Evolutionary conservation across 2,113 vertebrate genomes (phyloP).

Genomic region (Diglossa brunneiventris): DNA sequence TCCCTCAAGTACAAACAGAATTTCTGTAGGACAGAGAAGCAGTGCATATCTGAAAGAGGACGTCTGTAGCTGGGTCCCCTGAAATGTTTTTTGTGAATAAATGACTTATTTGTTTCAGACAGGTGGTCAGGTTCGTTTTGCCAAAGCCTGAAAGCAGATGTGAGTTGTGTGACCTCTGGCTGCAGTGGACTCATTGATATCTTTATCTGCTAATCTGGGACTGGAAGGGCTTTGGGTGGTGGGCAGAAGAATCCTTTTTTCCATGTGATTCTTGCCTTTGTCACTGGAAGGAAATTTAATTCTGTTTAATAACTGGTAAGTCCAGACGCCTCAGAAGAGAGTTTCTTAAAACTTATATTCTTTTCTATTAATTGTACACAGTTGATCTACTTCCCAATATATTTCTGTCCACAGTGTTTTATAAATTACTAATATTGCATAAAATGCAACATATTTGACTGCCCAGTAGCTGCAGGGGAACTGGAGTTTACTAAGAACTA

Average conservation of each 20-base stretch:
- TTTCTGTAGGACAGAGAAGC: constrained; percentile 29
- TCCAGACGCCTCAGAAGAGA: neutral
- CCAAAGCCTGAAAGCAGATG: neutral
- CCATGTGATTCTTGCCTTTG: neutral
- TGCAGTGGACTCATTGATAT: neutral
- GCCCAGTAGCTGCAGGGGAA: neutral
- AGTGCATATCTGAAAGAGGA: neutral
- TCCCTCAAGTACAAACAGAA: constrained; percentile 43
- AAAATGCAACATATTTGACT: neutral
- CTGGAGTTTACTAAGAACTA: neutral
- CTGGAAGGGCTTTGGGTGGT: neutral
- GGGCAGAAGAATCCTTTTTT: neutral
- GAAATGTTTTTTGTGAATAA: neutral
- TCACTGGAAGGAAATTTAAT: neutral
- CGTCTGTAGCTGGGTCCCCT: neutral
- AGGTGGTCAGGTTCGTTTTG: neutral
- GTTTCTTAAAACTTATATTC: neutral
- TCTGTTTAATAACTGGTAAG: neutral
- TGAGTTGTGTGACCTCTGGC: neutral
- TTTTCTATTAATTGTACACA: neutral
- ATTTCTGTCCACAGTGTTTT: neutral
- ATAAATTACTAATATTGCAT: neutral
- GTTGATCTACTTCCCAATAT: neutral
- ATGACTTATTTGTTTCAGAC: neutral
- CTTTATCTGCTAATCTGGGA: neutral